Conservation (phyloP, 2,113 vertebrate species). For the Edolisoma coerulescens region DNA sequence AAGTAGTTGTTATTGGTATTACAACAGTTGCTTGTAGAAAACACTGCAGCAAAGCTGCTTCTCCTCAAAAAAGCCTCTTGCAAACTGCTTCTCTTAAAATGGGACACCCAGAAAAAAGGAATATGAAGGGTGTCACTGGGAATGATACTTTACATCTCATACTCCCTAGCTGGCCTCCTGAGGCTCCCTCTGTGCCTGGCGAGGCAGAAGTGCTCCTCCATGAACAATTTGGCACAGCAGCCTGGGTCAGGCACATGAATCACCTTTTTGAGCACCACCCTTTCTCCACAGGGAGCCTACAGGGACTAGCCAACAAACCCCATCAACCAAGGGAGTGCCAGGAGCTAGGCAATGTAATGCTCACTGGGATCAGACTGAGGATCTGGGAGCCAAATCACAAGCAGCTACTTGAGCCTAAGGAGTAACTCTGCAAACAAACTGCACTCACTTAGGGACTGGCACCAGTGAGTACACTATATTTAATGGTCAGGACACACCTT, state of each 20-base stretch:
- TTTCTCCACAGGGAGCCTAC: background rate
- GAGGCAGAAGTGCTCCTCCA: background rate
- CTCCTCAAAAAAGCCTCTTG: background rate
- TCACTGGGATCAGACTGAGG: background rate
- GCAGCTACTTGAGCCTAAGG: background rate
- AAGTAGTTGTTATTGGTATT: background rate
- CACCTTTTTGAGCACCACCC: background rate
- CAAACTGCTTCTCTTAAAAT: background rate
- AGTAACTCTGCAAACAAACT: background rate
- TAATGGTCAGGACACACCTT: constrained; percentile 12
- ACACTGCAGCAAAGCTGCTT: background rate
- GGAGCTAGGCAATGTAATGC: background rate
- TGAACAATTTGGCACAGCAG: background rate
- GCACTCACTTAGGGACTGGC: background rate
- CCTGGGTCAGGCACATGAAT: background rate
- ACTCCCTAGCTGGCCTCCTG: background rate
- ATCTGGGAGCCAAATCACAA: background rate
- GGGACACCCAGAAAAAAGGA: background rate
- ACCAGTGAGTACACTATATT: background rate
- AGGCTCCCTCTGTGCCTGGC: background rate
- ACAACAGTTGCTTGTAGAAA: background rate
- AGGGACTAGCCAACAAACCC: background rate
- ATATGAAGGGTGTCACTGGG: background rate
- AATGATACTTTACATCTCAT: background rate
- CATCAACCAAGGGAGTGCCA: background rate